phyloP scores from a whole-genome alignment of 2,113 vertebrate species.

The Vulpes lagopus region DNA sequence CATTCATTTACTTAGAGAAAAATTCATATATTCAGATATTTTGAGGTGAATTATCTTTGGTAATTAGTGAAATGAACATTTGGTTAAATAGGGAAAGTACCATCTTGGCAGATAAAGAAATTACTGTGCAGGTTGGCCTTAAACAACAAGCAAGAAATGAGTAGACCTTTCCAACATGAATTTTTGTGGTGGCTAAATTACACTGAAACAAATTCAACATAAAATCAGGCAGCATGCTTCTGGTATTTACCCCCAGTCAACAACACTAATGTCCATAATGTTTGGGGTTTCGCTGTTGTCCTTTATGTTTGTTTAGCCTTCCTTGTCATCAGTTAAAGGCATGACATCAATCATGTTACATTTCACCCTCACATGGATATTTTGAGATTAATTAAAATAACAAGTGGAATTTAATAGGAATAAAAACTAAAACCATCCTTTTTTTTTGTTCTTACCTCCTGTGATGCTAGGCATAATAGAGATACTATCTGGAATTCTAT shows the following conservation, averaged over 20 bases:
- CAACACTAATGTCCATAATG: neutral
- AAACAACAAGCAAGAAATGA: neutral
- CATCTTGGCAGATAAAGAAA: neutral
- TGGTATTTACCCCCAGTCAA: neutral
- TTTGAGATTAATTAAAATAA: conserved; percentile 37
- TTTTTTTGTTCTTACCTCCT: neutral
- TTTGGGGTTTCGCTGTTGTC: neutral
- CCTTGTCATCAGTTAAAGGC: neutral
- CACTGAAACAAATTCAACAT: neutral
- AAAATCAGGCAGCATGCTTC: neutral
- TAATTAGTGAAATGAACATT: neutral
- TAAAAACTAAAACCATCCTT: neutral
- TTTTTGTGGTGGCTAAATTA: neutral
- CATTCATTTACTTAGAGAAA: neutral
- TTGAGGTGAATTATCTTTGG: neutral
- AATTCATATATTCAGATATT: neutral
- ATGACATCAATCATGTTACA: neutral
- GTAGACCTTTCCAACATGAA: neutral
- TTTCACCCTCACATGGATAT: neutral
- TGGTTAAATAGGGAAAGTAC: neutral
- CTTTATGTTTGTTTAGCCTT: neutral
- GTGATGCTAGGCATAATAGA: neutral
- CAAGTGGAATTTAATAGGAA: neutral
- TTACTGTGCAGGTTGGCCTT: neutral
- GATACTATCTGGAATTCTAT: neutral